These are phyloP conservation scores for Tretioscincus oriximinensis DNA, from an alignment of 2,113 vertebrate genomes.

Conservation along the genomic window DNA sequence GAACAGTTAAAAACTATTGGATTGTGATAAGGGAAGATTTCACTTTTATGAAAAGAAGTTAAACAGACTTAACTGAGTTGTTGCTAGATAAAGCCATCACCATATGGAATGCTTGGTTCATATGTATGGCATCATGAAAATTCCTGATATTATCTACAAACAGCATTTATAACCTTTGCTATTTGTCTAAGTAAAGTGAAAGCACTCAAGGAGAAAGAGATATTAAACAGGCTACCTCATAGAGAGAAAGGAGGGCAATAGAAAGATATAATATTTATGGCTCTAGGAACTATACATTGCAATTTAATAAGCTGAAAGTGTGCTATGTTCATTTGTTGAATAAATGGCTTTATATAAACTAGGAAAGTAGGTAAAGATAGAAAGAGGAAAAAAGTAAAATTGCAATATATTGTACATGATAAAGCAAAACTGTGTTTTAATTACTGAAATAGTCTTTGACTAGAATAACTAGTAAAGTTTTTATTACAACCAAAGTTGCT, in stretches of 20 bases:
- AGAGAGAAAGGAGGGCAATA: slow-evolving; percentile 70
- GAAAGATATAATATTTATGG: slow-evolving; percentile 78
- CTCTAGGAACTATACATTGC: slow-evolving; percentile 78
- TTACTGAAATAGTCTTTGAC: slow-evolving; percentile 61
- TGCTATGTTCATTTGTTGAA: slow-evolving; percentile 74
- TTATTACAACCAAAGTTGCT: too few relatives aligned
- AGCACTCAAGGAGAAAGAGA: slow-evolving; percentile 78
- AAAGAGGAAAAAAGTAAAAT: too few relatives aligned
- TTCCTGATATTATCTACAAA: slow-evolving; percentile 80
- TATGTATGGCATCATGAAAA: slow-evolving; percentile 73
- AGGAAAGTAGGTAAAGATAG: slow-evolving; percentile 67
- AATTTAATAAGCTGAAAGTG: slow-evolving; percentile 84
- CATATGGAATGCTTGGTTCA: slow-evolving; percentile 69
- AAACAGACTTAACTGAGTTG: slow-evolving; percentile 77
- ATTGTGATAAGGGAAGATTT: slow-evolving; percentile 76
- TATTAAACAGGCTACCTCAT: slow-evolving; percentile 80
- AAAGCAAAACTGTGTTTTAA: slow-evolving; percentile 61
- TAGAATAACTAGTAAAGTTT: slow-evolving; percentile 23
- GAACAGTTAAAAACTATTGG: slow-evolving; percentile 74
- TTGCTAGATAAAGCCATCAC: slow-evolving; percentile 77
- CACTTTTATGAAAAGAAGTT: slow-evolving; percentile 75
- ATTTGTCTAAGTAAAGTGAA: slow-evolving; percentile 82
- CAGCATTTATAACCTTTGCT: slow-evolving; percentile 80
- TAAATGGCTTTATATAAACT: slow-evolving; percentile 70
- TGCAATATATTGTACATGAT: slow-evolving; percentile 43